Percentiles rank a stretch among this genome's conserved stretches.
These are phyloP conservation scores for Tympanuchus pallidicinctus DNA, from an alignment of 2,113 vertebrate genomes.

Conservation along the genomic window DNA sequence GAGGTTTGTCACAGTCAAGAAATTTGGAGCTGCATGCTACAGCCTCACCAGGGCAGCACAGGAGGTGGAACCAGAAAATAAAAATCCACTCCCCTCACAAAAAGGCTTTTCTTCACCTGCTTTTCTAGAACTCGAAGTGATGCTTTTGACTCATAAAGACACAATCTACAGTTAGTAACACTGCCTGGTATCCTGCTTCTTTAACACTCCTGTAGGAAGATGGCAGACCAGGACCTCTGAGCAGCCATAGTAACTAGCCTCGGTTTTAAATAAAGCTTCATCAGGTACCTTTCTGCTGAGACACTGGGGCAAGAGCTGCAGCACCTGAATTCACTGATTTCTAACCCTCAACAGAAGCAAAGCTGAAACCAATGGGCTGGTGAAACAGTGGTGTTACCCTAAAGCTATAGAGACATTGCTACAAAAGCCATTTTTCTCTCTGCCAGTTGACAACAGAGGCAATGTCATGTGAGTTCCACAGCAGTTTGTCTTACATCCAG, in stretches of 20 bases:
- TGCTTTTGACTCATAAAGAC: background rate
- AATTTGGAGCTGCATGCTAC: background rate
- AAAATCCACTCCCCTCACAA: background rate
- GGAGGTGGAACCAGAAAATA: background rate
- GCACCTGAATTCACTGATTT: background rate
- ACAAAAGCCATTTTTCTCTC: background rate
- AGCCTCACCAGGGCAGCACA: background rate
- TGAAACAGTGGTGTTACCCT: background rate
- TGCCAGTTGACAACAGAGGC: background rate
- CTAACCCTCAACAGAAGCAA: background rate
- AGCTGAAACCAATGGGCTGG: background rate
- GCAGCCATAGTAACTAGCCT: background rate
- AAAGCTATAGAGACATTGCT: fast-evolving
- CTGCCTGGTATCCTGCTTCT: background rate
- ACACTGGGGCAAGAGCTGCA: background rate
- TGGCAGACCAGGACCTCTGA: background rate
- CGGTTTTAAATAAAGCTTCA: background rate
- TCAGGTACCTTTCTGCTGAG: fast-evolving
- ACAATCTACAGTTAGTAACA: background rate
- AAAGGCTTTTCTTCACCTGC: background rate
- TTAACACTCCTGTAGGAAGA: background rate
- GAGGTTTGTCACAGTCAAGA: background rate
- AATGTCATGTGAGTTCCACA: background rate
- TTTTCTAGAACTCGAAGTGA: background rate
- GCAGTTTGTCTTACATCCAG: background rate